Base-by-base conservation (phyloP, 2,113 vertebrate species). In the Potamarius usumacintae region DNA sequence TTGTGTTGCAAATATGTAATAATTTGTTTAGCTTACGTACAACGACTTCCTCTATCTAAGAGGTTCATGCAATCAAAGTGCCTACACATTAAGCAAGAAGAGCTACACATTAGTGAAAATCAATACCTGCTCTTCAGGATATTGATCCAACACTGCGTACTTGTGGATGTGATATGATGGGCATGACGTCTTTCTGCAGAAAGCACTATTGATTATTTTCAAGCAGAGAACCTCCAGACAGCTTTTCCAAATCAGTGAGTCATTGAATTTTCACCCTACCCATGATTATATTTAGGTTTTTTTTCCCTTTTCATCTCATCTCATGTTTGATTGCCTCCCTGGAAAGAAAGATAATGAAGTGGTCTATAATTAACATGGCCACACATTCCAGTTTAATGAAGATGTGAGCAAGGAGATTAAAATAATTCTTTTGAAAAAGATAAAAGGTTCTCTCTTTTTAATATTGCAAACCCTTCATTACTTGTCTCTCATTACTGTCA, bases 81-180 rank as follows among this genome's bases (percentile, higher is more conserved):
- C 42, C 42, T 42, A 42, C 42, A 53, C 48, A 53, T 53, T 53
- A 42, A 42, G 42, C 4, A 42, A 42, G 42, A 42, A 42, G 42
- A 4, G n/a, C 25, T 34, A 34, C 53, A 58, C 27, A 80, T 80
- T 80, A 57, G 77, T 34, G 17, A 58, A 58, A 80, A 58, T 80
- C 78, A 58, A 80, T 34, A 58, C 78, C 27, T 80, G 55, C 78
- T 80, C 17, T 80, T 80, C 25, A 53, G 78, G 15, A 80, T 58
- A 80, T 34, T 11, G 78, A 80, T 58, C 55, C 27, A 20, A 2
- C 34, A 27, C 27, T 18, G 12, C 50, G 9, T 55, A 27, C 25
- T 34, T 60, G 48, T 53, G 48, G 53, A 77, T 52, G 74, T 53
- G 55, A 58, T 57, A 57, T 58, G 78, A 58, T 58, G 15, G 18